Conservation (phyloP, 2,888 invertebrate genomes). For the Ormia ochracea region DNA sequence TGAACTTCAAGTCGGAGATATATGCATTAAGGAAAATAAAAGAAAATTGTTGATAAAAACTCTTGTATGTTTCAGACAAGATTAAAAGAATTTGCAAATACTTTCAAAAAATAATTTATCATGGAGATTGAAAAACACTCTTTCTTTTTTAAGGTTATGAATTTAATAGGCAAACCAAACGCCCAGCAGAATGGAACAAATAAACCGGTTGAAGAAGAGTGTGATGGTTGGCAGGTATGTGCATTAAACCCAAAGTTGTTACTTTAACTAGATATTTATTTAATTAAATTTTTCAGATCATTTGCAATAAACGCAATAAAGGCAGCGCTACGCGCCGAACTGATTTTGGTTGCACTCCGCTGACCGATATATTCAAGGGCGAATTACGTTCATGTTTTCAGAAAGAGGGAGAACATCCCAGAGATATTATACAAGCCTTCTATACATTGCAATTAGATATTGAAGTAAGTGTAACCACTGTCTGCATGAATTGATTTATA, state of each 20-base stretch:
- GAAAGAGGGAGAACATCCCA: constrained; percentile 82
- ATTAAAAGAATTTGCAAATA: too few species aligned
- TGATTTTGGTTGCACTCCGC: constrained; percentile 88
- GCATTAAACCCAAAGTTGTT: neutral
- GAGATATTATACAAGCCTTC: constrained; percentile 96
- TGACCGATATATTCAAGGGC: constrained; percentile 95
- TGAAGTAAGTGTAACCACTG: constrained; percentile 80
- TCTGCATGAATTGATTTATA: neutral
- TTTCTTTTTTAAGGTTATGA: constrained; percentile 78
- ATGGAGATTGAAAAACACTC: too few species aligned
- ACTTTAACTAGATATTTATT: neutral
- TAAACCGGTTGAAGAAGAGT: constrained; percentile 75
- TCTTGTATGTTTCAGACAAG: too few species aligned
- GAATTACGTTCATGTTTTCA: constrained; percentile 90
- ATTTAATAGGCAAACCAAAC: constrained; percentile 79
- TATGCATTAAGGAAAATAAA: too few species aligned
- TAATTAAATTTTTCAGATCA: constrained; percentile 69
- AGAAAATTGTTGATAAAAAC: too few species aligned
- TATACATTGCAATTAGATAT: constrained; percentile 96
- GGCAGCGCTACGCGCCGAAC: constrained; percentile 92
- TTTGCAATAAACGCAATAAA: constrained; percentile 89
- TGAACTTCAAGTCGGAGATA: too few species aligned
- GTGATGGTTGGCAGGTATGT: constrained; percentile 76
- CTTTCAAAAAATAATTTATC: too few species aligned
- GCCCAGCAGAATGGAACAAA: constrained; percentile 77